phyloP scores from a whole-genome alignment of 2,888 invertebrate genomes.

The Troides oblongomaculatus region DNA sequence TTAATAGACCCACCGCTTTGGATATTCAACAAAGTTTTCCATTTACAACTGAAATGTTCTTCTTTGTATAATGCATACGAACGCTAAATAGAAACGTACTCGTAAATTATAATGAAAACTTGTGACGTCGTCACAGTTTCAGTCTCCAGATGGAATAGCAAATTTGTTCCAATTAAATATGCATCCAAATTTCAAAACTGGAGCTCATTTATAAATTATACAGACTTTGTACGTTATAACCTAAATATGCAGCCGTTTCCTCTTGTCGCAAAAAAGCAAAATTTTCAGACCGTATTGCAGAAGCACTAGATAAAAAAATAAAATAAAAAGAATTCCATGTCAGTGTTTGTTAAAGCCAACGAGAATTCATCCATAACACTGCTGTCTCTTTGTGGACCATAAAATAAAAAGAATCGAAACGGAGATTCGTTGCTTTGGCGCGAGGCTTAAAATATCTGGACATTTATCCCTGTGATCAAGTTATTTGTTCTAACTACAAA shows the following conservation, averaged over 20 bases:
- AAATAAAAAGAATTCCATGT: slow-evolving; percentile 20
- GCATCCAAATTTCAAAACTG: slow-evolving; percentile 2
- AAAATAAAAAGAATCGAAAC: slow-evolving; percentile 6
- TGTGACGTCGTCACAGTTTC: no score
- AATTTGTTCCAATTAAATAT: slow-evolving; percentile 1
- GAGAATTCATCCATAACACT: slow-evolving; percentile 11
- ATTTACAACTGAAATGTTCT: no score
- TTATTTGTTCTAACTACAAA: no score
- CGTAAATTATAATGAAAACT: no score
- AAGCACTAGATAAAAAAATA: slow-evolving; percentile 11
- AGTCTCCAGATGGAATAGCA: no score
- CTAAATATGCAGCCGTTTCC: slow-evolving; percentile 26
- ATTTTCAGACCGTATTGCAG: slow-evolving; percentile 27
- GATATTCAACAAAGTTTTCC: no score
- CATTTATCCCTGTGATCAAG: no score
- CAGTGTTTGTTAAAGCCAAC: slow-evolving; percentile 26
- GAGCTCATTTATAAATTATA: slow-evolving; percentile 25
- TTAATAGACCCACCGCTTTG: no score
- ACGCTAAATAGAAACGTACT: no score
- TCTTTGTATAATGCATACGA: no score
- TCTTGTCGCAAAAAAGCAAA: slow-evolving; percentile 23
- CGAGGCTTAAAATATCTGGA: no score
- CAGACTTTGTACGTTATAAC: slow-evolving; percentile 21
- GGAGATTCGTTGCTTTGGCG: no score
- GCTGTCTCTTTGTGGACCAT: slow-evolving; percentile 25